Evolutionary conservation across 2,113 vertebrate species (phyloP).

Genomic region (Mohoua ochrocephala): DNA sequence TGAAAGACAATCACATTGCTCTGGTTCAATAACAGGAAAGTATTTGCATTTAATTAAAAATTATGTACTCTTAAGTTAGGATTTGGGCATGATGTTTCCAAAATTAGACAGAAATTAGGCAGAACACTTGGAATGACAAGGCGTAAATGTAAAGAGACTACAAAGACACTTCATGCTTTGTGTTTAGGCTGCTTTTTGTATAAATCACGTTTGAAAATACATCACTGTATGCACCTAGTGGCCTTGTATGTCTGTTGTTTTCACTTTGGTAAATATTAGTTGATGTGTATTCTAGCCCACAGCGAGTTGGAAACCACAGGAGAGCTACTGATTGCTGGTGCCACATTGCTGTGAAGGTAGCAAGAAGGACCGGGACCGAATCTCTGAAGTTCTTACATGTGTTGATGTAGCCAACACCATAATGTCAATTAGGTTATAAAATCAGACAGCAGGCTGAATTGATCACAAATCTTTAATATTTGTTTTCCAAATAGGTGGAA

Average conservation of each 20-base stretch:
- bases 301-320: background rate
- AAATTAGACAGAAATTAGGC: background rate
- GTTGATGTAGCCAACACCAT: background rate
- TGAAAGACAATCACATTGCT: background rate
- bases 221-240: background rate
- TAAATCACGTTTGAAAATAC: background rate
- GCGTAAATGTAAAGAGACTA: background rate
- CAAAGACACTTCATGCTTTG: background rate
- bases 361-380: background rate
- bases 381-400: background rate
- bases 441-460: background rate
- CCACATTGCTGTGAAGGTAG: background rate
- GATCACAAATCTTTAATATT: background rate
- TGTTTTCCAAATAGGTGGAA: slow-evolving; percentile 65
- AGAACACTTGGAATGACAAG: background rate
- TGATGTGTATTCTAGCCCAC: background rate
- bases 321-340: background rate
- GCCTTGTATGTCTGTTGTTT: background rate
- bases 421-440: background rate
- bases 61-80: background rate
- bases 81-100: background rate
- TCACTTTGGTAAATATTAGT: background rate
- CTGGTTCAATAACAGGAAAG: background rate
- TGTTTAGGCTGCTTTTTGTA: background rate
- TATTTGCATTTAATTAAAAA: background rate